phyloP scores from a whole-genome alignment of 2,888 invertebrate genomes.

The Macrosiphum euphorbiae region DNA sequence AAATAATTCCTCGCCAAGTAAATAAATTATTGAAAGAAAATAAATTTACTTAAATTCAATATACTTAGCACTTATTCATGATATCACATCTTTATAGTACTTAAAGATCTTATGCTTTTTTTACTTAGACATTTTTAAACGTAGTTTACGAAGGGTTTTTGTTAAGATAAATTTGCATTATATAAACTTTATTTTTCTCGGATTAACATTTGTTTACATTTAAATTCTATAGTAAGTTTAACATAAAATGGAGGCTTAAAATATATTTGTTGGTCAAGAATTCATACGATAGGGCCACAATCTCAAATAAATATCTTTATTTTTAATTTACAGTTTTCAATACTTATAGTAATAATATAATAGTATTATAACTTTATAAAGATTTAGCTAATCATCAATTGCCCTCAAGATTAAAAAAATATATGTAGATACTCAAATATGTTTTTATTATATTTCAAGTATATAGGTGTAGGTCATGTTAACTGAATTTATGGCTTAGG shows the following conservation, averaged over 20 bases:
- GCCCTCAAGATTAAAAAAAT: background rate
- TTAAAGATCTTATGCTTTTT: too few relatives aligned
- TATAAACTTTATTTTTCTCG: background rate
- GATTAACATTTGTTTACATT: background rate
- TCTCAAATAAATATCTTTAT: background rate
- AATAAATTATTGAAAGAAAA: too few relatives aligned
- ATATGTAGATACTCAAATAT: background rate
- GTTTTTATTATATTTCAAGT: background rate
- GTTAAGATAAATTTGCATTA: too few relatives aligned
- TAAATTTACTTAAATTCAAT: too few relatives aligned
- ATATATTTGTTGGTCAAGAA: background rate
- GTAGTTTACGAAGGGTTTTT: too few relatives aligned
- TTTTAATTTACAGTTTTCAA: background rate
- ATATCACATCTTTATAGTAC: too few relatives aligned
- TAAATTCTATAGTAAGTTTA: too few relatives aligned
- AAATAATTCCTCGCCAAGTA: too few relatives aligned
- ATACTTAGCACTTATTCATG: too few relatives aligned
- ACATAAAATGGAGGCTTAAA: background rate
- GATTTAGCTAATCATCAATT: background rate
- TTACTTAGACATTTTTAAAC: too few relatives aligned
- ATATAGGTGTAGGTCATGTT: background rate
- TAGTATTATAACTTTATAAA: background rate
- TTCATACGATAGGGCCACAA: background rate
- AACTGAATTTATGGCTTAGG: too few relatives aligned
- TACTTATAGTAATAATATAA: background rate